phyloP scores from a whole-genome alignment of 2,888 invertebrate genomes.

The Polydrusus tereticollis region DNA sequence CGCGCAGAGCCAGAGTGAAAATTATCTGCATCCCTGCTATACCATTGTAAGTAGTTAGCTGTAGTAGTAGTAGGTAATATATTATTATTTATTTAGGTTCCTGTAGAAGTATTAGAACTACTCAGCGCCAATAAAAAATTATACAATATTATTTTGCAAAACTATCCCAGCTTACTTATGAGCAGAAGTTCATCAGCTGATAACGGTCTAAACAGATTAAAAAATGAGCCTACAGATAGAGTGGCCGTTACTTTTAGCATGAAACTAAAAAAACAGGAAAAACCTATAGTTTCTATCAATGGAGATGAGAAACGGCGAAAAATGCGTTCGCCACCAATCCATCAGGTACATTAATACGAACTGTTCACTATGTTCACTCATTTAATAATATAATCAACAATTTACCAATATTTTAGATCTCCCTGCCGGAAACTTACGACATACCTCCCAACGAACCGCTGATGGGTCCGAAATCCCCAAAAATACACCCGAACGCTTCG shows the following conservation, averaged over 20 bases:
- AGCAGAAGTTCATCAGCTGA: slow-evolving; percentile 75
- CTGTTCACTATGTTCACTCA: too few species aligned
- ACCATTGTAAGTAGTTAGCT: too few species aligned
- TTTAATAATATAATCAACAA: too few species aligned
- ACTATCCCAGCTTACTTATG: slow-evolving; percentile 78
- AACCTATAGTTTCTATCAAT: slow-evolving; percentile 20
- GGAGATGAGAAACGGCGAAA: slow-evolving; percentile 1
- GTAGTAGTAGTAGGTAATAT: too few species aligned
- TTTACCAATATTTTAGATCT: too few species aligned
- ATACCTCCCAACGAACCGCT: slow-evolving; percentile 53
- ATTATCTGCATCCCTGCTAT: too few species aligned
- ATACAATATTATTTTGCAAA: slow-evolving; percentile 79
- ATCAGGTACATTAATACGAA: slow-evolving; percentile 49
- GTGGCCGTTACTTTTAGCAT: slow-evolving; percentile 75
- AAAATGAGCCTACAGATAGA: slow-evolving; percentile 62
- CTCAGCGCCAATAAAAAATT: slow-evolving; percentile 75
- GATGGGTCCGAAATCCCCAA: slow-evolving; percentile 46
- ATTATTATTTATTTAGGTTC: slow-evolving; percentile 68
- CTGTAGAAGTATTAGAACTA: slow-evolving; percentile 75
- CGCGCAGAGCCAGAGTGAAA: too few species aligned
- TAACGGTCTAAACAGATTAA: slow-evolving; percentile 69
- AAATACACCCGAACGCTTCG: slow-evolving; percentile 58
- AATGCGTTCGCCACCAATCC: slow-evolving; percentile 30
- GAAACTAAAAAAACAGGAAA: slow-evolving; percentile 67
- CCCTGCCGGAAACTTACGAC: slow-evolving; percentile 56